Base-by-base conservation (phyloP, 2,888 invertebrate species). In the Nebria brevicollis region DNA sequence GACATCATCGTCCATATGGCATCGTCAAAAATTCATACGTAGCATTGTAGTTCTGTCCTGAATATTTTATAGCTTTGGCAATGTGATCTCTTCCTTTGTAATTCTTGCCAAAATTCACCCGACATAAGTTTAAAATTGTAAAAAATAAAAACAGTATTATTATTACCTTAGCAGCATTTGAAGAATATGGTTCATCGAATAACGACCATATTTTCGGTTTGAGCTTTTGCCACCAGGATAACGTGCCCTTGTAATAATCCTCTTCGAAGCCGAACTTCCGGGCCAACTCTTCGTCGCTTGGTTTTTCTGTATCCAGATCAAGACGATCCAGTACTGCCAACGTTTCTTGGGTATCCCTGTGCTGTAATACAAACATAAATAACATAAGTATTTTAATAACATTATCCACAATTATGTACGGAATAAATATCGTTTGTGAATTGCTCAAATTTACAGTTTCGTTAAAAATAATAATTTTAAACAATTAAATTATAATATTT, bases 121-220 rank as follows among this genome's bases (percentile, higher is more conserved):
- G 1, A 34, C 5, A 34, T 34, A 34, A 34, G 4, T 34, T 34
- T 34, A 34, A 34, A 34, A 34, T 34, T 34, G 34, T 34, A 5
- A 2, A 34, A 34, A 34, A 34, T 34, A 34, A 2, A 34, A 34
- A 34, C 34, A 34, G n/a, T 25, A 41, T 66, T 13, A 41, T 66
- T 13, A 1, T 88, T 90, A 98, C 98, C 95, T 99, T 99, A 83
- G 99, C 98, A 86, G 96, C 94, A 87, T 95, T 96, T 79, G 99
- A 99, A 87, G 98, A 99, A 90, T 99, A 99, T 0, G 99, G 99
- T 89, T 99, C 99, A 89, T 99, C 99, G 89, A 99, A 99, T 82
- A 99, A 92, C 65, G 98, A 98, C 99, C 99, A 99, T 89, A 99
- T 96, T 90, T 97, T 97, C 66, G 98, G 99, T 89, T 99, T 98